These are phyloP conservation scores for Scatophagus argus DNA, from an alignment of 2,113 vertebrate genomes.

Conservation along the genomic window DNA sequence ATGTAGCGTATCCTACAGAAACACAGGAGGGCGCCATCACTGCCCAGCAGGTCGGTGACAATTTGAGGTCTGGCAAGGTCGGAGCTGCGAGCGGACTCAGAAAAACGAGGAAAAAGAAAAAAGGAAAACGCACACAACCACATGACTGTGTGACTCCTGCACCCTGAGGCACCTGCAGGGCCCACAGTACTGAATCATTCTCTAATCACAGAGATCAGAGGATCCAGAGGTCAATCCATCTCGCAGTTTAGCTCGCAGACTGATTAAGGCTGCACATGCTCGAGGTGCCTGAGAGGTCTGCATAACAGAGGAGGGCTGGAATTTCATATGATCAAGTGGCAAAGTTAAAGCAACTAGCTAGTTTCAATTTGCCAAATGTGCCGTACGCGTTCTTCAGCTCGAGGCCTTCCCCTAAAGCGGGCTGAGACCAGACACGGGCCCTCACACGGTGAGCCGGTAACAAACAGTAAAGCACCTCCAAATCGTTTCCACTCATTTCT, in stretches of 20 bases:
- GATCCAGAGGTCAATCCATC: conserved; percentile 43
- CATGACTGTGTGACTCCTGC: conserved; percentile 60
- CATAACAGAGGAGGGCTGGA: neutral
- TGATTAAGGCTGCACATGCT: conserved; percentile 25
- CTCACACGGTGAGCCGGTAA: conserved; percentile 10
- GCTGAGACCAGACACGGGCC: conserved; percentile 34
- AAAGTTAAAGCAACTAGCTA: conserved; percentile 27
- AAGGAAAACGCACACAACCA: neutral
- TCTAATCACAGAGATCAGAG: conserved; percentile 28
- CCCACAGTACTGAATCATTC: conserved; percentile 56
- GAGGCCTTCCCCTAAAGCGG: conserved; percentile 37
- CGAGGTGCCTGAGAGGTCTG: neutral
- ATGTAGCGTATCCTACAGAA: conserved; percentile 10
- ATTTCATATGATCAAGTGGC: conserved; percentile 44
- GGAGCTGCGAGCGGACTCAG: conserved; percentile 5
- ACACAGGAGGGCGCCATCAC: conserved; percentile 45
- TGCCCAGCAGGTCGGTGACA: conserved; percentile 39
- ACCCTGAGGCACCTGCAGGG: conserved; percentile 36
- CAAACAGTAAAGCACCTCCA: conserved; percentile 32
- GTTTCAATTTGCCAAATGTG: conserved; percentile 58
- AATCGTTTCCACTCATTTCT: conserved; percentile 20
- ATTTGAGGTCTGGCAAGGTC: conserved; percentile 60
- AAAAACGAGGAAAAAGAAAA: too few relatives aligned
- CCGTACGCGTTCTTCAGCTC: conserved; percentile 39
- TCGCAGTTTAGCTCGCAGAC: conserved; percentile 13